These are phyloP conservation scores for Thermophis baileyi DNA, from an alignment of 2,113 vertebrate species.

Conservation along the genomic window DNA sequence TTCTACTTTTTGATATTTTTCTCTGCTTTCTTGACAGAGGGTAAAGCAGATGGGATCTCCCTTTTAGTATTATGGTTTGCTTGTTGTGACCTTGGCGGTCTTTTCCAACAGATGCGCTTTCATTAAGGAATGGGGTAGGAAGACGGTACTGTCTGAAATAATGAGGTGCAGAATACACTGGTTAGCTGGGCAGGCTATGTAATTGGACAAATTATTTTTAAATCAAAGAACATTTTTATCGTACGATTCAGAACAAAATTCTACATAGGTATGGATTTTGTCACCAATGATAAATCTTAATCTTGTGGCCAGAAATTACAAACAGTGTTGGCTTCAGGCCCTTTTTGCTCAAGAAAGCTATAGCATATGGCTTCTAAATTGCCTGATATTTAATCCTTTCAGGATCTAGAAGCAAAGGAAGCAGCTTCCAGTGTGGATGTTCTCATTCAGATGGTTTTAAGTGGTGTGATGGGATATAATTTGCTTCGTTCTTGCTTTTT, in stretches of 20 bases:
- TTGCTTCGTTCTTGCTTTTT: background rate
- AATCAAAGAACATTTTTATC: background rate
- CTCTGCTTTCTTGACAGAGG: background rate
- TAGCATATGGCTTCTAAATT: background rate
- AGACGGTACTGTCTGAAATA: background rate
- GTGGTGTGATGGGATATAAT: no score
- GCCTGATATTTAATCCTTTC: background rate
- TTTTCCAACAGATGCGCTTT: background rate
- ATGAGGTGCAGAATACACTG: background rate
- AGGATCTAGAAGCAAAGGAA: background rate
- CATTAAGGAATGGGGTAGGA: background rate
- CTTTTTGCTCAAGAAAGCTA: slow-evolving; percentile 46
- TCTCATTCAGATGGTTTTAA: background rate
- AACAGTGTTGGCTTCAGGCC: slow-evolving; percentile 55
- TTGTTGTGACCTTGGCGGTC: background rate
- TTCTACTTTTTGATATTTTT: background rate
- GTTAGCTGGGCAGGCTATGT: rapidly evolving
- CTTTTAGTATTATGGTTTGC: background rate
- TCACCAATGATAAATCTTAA: slow-evolving; percentile 58
- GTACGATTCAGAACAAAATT: background rate
- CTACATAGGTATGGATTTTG: slow-evolving; percentile 32
- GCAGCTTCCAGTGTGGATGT: background rate
- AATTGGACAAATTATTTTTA: slow-evolving; percentile 18
- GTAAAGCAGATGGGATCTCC: background rate
- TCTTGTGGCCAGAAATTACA: slow-evolving; percentile 65